A percentile compares a stretch with the other conserved stretches of the same genome.
phyloP scores from a whole-genome alignment of 53 echinoderm and acorn worm species.

The Crossaster papposus region DNA sequence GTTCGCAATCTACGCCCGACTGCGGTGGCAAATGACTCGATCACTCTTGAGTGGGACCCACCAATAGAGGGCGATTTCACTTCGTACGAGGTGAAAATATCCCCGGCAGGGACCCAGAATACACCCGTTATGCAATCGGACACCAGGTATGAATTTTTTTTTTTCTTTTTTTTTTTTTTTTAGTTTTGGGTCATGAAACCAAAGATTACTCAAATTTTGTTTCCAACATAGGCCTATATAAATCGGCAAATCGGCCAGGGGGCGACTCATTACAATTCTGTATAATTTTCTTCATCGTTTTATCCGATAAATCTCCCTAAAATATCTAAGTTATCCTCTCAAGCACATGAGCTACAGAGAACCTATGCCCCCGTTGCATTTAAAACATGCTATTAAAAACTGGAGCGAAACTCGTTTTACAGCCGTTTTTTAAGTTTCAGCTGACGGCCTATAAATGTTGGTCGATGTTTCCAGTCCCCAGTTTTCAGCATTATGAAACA shows the following conservation, averaged over 20 bases:
- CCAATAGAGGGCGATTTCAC: slow-evolving; percentile 26
- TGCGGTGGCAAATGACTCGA: slow-evolving; percentile 7
- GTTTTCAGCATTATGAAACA: not conserved
- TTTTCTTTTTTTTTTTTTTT: not conserved
- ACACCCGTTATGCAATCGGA: not conserved
- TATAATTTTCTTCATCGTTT: too few species aligned
- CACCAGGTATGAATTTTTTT: not conserved
- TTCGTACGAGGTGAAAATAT: slow-evolving; percentile 12
- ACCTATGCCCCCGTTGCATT: too few species aligned
- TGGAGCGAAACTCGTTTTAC: too few species aligned
- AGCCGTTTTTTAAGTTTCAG: too few species aligned
- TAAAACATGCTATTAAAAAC: too few species aligned
- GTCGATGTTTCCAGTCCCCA: not conserved
- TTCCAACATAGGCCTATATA: too few species aligned
- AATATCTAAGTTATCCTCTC: too few species aligned
- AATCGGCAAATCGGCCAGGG: too few species aligned
- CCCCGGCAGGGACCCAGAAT: not conserved
- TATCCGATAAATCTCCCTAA: too few species aligned
- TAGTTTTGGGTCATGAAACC: not conserved
- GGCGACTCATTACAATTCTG: too few species aligned
- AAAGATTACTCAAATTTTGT: too few species aligned
- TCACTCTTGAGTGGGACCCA: slow-evolving; percentile 56
- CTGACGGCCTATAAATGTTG: not conserved
- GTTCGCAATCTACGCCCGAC: slow-evolving; percentile 29
- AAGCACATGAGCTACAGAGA: too few species aligned